Evolutionary conservation across 2,888 invertebrate species (phyloP).

Genomic region (Eilema caniola): DNA sequence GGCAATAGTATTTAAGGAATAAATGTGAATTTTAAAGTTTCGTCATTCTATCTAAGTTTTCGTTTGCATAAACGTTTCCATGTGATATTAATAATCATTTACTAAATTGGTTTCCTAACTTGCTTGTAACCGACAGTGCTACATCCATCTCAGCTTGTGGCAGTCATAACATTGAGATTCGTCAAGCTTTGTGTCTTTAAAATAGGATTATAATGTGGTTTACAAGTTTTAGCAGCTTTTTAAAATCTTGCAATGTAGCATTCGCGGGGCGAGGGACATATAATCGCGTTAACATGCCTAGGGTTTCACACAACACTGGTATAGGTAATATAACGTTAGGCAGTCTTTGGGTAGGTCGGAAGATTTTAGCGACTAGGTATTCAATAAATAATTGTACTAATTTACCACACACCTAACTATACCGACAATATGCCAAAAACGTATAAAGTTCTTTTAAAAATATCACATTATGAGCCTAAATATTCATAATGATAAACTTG

Average conservation of each 20-base stretch:
- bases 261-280: slow-evolving; percentile 74
- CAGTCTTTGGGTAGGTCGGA: slow-evolving; percentile 88
- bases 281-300: slow-evolving; percentile 67
- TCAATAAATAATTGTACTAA: slow-evolving; percentile 69
- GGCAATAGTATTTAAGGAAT: neutral
- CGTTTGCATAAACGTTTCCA: neutral
- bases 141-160: neutral
- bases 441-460: slow-evolving; percentile 52
- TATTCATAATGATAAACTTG: neutral
- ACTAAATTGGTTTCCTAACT: no score
- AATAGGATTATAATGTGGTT: neutral
- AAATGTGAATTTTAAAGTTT: neutral
- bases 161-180: neutral
- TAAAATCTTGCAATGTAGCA: slow-evolving; percentile 72
- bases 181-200: neutral
- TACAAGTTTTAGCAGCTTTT: neutral
- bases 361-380: slow-evolving; percentile 83
- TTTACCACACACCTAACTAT: slow-evolving; percentile 69
- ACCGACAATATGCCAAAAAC: slow-evolving; percentile 64
- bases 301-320: slow-evolving; percentile 77
- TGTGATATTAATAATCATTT: no score
- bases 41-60: neutral
- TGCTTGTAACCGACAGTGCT: no score
- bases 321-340: slow-evolving; percentile 81
- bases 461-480: slow-evolving; percentile 14